Evolutionary conservation across 2,113 vertebrate genomes (phyloP), one percentile per base, ranked within the genome.

Genomic region (Clarias batrachus): DNA sequence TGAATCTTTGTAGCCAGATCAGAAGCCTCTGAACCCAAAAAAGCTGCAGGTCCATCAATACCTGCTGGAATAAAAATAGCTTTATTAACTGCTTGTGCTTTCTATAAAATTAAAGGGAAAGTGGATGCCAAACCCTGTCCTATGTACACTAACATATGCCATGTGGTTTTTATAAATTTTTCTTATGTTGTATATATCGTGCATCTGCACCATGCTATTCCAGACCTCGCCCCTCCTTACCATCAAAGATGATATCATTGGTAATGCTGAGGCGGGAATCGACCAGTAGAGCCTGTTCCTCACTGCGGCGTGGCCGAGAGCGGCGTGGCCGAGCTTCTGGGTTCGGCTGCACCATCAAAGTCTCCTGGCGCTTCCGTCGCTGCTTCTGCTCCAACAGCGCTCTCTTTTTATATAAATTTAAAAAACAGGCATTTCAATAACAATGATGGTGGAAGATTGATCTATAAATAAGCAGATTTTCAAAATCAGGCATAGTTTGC

Each of bases 341-440:
- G 91, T 98, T 99, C 60, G 98, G 97, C 88, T 98, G 97, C 0
- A 98, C 97, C 97, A 98, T 99, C 85, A 97, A 92, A 0, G 96
- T 96, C 84, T 99, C 97, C 30, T 97, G 96, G 0, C 97, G 95
- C 73, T 98, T 99, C 91, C 95, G 94, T 79, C 96, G 94, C 91
- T 99, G 98, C 92, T 97, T 99, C 93, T 97, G 98, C 92, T 98
- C 97, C 78, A 99, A 92, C 70, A 99, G 93, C 0, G 94, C 96
- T 93, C 97, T 96, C 98, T 99, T 90, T 19, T 90, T 21, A 41
- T 86, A 65, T 2, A 19, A 25, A 82, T 57, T n/a, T 5, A 23
- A 30, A 30, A 84, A 5, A 23, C 3, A 88, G 16, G 70, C 19
- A 48, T 71, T 27, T 27, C 9, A 16, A 59, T 57, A 85, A 21